Percentiles rank a stretch among this genome's conserved stretches.
These are phyloP conservation scores for Branchellion lobata DNA, from an alignment of 2,888 invertebrate genomes.

Conservation along the genomic window DNA sequence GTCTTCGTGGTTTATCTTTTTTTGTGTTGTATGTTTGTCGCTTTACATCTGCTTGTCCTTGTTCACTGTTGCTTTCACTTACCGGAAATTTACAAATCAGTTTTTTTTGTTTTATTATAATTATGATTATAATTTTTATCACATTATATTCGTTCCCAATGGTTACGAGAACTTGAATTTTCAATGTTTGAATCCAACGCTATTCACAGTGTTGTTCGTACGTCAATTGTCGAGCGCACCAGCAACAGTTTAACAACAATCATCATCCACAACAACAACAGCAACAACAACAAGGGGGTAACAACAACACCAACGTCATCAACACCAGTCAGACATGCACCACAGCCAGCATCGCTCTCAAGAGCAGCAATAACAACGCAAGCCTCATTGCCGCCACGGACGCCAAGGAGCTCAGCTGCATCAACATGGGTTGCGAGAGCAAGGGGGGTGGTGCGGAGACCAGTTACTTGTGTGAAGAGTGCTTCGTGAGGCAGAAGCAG, in stretches of 20 bases:
- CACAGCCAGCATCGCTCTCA: conserved; percentile 1
- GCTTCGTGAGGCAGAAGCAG: conserved; percentile 64
- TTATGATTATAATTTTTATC: too few species aligned
- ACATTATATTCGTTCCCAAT: too few species aligned
- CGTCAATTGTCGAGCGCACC: conserved; percentile 15
- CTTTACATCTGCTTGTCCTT: too few species aligned
- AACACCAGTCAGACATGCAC: conserved; percentile 2
- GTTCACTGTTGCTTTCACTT: too few species aligned
- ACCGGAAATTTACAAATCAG: too few species aligned
- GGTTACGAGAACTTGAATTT: too few species aligned
- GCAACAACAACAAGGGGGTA: background rate
- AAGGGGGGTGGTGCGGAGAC: conserved; percentile 39
- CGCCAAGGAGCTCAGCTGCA: conserved; percentile 23
- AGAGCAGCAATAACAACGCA: background rate
- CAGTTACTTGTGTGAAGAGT: conserved; percentile 56
- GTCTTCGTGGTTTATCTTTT: too few species aligned
- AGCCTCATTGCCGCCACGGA: background rate
- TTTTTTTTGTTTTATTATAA: too few species aligned
- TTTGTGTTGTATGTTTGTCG: too few species aligned
- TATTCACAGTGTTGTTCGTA: conserved; percentile 10
- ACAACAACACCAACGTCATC: background rate
- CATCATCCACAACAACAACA: background rate
- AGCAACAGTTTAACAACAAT: too few species aligned
- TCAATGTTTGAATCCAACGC: too few species aligned
- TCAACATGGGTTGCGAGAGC: conserved; percentile 44